A percentile compares a stretch with the other conserved stretches of the same genome.
phyloP scores from a whole-genome alignment of 2,113 vertebrate genomes.

The Carassius gibelio region DNA sequence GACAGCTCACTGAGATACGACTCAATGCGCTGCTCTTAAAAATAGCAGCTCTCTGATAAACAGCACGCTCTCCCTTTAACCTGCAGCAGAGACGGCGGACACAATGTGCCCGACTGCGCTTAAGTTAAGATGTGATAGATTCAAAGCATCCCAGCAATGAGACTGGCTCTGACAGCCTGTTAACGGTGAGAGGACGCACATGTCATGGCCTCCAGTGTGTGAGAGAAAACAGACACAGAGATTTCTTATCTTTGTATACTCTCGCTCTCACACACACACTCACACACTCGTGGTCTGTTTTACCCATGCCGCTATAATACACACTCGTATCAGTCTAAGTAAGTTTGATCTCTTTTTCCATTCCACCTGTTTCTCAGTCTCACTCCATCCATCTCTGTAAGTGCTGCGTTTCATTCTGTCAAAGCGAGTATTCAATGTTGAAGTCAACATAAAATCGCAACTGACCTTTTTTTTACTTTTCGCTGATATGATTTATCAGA shows the following conservation, averaged over 20 bases:
- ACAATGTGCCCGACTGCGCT: constrained; percentile 19
- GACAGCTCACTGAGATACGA: constrained; percentile 49
- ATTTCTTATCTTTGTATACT: constrained; percentile 26
- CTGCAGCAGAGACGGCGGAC: neutral
- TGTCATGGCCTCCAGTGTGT: constrained; percentile 31
- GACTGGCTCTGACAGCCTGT: constrained; percentile 46
- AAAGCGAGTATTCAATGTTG: neutral
- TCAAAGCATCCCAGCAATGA: constrained; percentile 48
- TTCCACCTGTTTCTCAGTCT: constrained; percentile 19
- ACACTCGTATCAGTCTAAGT: constrained; percentile 4
- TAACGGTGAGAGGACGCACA: constrained; percentile 40
- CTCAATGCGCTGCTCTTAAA: constrained; percentile 48
- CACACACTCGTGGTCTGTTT: constrained; percentile 5
- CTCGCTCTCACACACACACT: neutral
- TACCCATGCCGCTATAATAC: neutral
- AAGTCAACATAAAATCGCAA: neutral
- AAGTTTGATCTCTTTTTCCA: constrained; percentile 22
- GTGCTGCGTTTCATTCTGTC: constrained; percentile 6
- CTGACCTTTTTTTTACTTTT: neutral
- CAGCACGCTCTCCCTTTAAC: constrained; percentile 19
- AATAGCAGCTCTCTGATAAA: constrained; percentile 54
- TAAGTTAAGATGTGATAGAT: constrained; percentile 43
- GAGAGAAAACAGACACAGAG: constrained; percentile 47
- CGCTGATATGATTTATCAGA: neutral
- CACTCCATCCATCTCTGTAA: neutral